Evolutionary conservation across 2,888 invertebrate genomes (phyloP).

Genomic region (Leptopilina syphax): DNA sequence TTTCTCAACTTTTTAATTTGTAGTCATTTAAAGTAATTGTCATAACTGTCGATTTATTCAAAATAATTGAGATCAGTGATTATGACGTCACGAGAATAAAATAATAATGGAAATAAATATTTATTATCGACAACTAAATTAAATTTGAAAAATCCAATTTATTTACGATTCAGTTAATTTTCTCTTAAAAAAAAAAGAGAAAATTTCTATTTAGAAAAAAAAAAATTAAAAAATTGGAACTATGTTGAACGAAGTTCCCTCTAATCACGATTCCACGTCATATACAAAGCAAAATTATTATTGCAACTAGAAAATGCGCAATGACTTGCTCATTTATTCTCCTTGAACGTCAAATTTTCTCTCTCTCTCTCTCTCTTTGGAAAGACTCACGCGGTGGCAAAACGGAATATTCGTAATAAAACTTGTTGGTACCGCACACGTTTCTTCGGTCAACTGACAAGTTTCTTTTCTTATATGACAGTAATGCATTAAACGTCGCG

Average conservation of each 20-base stretch:
- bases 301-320: constrained; percentile 45
- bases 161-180: no score
- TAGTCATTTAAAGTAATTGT: no score
- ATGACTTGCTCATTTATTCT: constrained; percentile 53
- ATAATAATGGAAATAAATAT: not conserved
- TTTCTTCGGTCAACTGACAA: not conserved
- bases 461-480: not conserved
- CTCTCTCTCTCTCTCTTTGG: no score
- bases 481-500: constrained; percentile 30
- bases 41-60: no score
- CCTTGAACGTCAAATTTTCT: not conserved
- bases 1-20: no score
- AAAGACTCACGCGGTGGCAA: no score
- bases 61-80: no score
- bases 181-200: not conserved
- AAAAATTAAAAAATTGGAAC: no score
- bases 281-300: constrained; percentile 2
- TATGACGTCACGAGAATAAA: not conserved
- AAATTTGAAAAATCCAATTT: no score
- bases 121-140: no score
- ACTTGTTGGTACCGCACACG: not conserved
- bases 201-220: constrained; percentile 2
- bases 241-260: constrained; percentile 42
- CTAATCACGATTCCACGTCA: constrained; percentile 55
- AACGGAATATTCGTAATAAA: no score